Evolutionary conservation across 2,113 vertebrate genomes (phyloP).

Genomic region (Amblyopsis rosae): DNA sequence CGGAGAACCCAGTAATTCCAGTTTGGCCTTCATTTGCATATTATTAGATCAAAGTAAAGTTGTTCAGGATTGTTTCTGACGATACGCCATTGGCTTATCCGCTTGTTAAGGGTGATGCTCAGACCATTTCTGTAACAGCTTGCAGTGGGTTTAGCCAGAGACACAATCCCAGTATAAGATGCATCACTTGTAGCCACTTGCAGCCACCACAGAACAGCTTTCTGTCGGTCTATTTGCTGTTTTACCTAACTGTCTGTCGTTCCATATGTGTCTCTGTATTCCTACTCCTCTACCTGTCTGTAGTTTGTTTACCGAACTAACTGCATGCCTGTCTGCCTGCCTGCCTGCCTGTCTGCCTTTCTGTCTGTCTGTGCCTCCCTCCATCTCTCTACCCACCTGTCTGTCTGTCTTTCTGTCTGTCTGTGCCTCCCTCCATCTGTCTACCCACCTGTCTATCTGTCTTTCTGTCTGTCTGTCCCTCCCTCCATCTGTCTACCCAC

Average conservation of each 20-base stretch:
- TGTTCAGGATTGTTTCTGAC: not conserved
- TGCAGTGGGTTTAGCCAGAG: not conserved
- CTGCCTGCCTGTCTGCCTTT: no score
- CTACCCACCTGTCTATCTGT: not conserved
- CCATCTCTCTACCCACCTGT: not conserved
- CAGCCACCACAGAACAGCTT: not conserved
- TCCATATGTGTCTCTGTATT: not conserved
- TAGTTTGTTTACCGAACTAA: no score
- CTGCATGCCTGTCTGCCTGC: no score
- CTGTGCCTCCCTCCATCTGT: conserved; percentile 16
- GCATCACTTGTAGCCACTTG: not conserved
- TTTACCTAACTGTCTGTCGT: no score
- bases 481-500: not conserved
- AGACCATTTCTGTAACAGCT: not conserved
- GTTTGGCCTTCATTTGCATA: conserved; percentile 1
- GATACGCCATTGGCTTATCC: conserved; percentile 18
- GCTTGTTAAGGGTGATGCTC: not conserved
- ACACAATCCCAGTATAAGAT: not conserved
- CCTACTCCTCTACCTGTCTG: not conserved
- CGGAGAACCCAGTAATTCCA: conserved; percentile 11
- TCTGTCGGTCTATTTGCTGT: no score
- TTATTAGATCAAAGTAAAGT: conserved; percentile 1
- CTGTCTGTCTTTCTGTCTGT: conserved; percentile 11
- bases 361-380: not conserved
- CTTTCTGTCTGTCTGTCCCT: not conserved